Evolutionary conservation across 2,888 invertebrate genomes (phyloP), one percentile per base, ranked within the genome.

Genomic region (Rhorus exstirpatorius): DNA sequence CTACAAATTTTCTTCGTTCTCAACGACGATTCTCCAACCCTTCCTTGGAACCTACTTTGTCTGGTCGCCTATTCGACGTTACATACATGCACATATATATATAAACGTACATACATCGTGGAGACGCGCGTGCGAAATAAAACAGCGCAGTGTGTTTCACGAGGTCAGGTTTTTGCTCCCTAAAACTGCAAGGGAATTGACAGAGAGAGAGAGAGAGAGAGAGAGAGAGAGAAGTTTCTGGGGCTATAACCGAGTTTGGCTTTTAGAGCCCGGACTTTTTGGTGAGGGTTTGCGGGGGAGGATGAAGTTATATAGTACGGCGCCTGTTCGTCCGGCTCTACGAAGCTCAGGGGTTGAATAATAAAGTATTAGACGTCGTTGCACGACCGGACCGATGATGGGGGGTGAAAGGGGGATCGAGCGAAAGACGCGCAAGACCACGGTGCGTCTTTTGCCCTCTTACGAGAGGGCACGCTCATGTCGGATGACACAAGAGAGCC

Each of bases 361-460:
- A 89, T 89, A 89, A 88, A 88, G 88, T 89, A 89, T 89, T 85
- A 88, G 89, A 85, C 81, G 86, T 78, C 82, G 85, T 72, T 49
- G 68, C 46, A 78, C 70, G 78, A 75, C 75, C 68, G 70, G 63
- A 65, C 55, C 63, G 19, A 51, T 17, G 46, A 21, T 21, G 1
- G 60, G 19, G 6, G 10, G 46, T 6, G n/a, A 14, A 10, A n/a
- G 58, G 38, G 46, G n/a, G 55, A n/a, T 12, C 6, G 38, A 6
- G 55, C n/a, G 31, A 41, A 35, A 46, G 24, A 35, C 31, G 17
- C 76, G n/a, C n/a, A n/a, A n/a, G n/a, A n/a, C n/a, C n/a, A n/a
- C n/a, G n/a, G n/a, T n/a, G n/a, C n/a, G n/a, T n/a, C n/a, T n/a
- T n/a, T n/a, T n/a, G n/a, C n/a, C n/a, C n/a, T n/a, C n/a, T 38